These are phyloP conservation scores for Tenthredo livida DNA, from an alignment of 2,888 invertebrate genomes.

Conservation along the genomic window DNA sequence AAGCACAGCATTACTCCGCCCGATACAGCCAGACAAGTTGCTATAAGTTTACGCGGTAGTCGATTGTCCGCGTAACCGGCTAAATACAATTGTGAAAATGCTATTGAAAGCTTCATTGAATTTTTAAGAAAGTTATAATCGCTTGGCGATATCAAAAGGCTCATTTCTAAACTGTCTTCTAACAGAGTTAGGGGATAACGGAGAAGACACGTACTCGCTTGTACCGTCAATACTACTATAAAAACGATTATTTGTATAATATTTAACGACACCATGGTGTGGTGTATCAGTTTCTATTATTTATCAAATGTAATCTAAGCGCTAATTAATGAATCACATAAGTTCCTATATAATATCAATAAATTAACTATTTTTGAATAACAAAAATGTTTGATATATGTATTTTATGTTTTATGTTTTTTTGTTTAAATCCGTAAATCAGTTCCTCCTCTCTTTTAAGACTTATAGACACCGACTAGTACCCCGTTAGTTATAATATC, in stretches of 20 bases:
- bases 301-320: not conserved
- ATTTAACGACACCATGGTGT: constrained; percentile 35
- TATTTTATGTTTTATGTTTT: no score
- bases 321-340: no score
- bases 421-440: not conserved
- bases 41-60: constrained; percentile 37
- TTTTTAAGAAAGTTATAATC: constrained; percentile 43
- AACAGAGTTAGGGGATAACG: constrained; percentile 13
- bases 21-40: not conserved
- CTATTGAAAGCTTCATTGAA: constrained; percentile 27
- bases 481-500: constrained; percentile 78
- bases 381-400: not conserved
- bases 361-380: no score
- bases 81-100: constrained; percentile 33
- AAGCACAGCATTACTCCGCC: constrained; percentile 32
- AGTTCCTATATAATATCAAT: no score
- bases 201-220: constrained; percentile 31
- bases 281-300: not conserved
- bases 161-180: constrained; percentile 36
- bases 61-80: constrained; percentile 21
- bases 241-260: constrained; percentile 36
- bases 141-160: constrained; percentile 12
- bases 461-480: constrained; percentile 74
- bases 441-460: constrained; percentile 52
- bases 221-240: constrained; percentile 8